Base-by-base conservation (phyloP, 2,888 invertebrate species). In the Hirtodrosophila cameraria region DNA sequence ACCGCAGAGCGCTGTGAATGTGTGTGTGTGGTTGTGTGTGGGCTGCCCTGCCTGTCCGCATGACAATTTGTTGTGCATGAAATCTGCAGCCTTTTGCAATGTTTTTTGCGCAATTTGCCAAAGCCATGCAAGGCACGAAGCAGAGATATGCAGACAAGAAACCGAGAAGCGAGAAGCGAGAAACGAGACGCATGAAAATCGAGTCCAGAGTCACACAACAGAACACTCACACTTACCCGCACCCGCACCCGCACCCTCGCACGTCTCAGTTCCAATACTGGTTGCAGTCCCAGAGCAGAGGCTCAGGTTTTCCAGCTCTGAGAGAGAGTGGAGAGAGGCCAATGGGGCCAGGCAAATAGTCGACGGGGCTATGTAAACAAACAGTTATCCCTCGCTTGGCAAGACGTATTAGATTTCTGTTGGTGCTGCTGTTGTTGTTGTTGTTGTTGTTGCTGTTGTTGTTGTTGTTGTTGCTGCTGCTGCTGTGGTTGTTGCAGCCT, bases 1-100 rank as follows among this genome's bases (percentile, higher is more conserved):
- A 80, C 80, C 82, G 79, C 82, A 80, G n/a, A n/a, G 75, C 59
- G 79, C 36, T 71, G 60, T n/a, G 33, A 36, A 38, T 45, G 9
- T 53, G 30, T 67, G 33, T 49, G n/a, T 59, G 31, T 42, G 45
- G 55, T 39, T 41, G 60, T 73, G 73, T 76, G 75, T 69, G 75
- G 77, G 74, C 45, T 76, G 78, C 58, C 58, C 75, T 81, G 83
- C 71, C 83, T 82, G 81, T 82, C 81, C 83, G 81, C 81, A 82
- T 82, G 81, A 82, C 81, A 82, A 82, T 82, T 82, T 82, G 81
- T 80, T 83, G 81, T 78, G 78, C 78, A 74, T 81, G 81, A 83
- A 82, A 82, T 82, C 79, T 80, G 74, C 76, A 60, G 65, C 53
- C 33, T 79, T 50, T 61, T 75, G 65, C 70, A 64, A 75, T 80